phyloP scores from a whole-genome alignment of 1,140 invertebrate species.

The Zaprionus taronus region DNA sequence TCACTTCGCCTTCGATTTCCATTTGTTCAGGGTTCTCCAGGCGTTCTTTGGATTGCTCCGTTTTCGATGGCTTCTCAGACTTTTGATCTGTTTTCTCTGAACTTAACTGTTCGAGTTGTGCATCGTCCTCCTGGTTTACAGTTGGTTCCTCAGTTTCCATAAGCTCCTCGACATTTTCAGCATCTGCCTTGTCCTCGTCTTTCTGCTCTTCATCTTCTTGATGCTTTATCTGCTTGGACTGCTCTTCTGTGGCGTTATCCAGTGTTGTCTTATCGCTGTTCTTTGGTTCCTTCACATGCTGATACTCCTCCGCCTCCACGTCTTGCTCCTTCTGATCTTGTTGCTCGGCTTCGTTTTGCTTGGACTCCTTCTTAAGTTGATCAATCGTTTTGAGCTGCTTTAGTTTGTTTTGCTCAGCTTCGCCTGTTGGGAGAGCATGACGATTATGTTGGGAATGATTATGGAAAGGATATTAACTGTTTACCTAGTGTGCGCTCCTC shows the following conservation, averaged over 20 bases:
- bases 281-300: conserved; percentile 93
- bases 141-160: conserved; percentile 69
- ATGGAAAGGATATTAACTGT: not conserved
- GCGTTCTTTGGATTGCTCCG: conserved; percentile 84
- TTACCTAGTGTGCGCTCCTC: conserved; percentile 87
- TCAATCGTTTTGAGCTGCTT: conserved; percentile 88
- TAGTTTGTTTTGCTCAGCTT: conserved; percentile 82
- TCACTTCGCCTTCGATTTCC: conserved; percentile 91
- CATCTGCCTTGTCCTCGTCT: conserved; percentile 86
- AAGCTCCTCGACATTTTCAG: conserved; percentile 85
- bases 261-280: conserved; percentile 87
- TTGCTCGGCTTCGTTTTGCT: conserved; percentile 85
- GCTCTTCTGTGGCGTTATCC: conserved; percentile 92
- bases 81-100: conserved; percentile 85
- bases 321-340: conserved; percentile 81
- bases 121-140: conserved; percentile 74
- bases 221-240: conserved; percentile 90
- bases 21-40: conserved; percentile 84
- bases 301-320: conserved; percentile 87
- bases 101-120: conserved; percentile 85
- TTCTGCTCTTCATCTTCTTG: conserved; percentile 86
- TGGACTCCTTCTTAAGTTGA: conserved; percentile 78
- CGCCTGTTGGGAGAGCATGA: conserved; percentile 69
- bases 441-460: not conserved
- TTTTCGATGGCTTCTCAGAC: conserved; percentile 85